phyloP scores from a whole-genome alignment of 2,113 vertebrate genomes.

The Cynopterus brachyotis region DNA sequence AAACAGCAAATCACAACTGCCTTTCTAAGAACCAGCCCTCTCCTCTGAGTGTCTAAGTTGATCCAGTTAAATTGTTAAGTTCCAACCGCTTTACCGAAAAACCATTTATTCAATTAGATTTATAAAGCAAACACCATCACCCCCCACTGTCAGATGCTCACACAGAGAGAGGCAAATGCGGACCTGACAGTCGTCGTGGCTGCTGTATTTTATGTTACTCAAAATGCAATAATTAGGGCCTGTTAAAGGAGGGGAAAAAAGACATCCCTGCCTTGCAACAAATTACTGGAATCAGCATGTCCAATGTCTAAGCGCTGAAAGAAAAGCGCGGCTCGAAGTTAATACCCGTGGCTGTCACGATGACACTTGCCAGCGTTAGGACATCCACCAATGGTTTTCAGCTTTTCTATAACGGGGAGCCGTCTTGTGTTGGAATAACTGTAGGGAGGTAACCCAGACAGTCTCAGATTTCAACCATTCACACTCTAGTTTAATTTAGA shows the following conservation, averaged over 20 bases:
- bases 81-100: slow-evolving; percentile 63
- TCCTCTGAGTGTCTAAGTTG: slow-evolving; percentile 69
- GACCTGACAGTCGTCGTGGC: slow-evolving; percentile 89
- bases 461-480: slow-evolving; percentile 32
- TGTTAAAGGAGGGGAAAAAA: slow-evolving; percentile 77
- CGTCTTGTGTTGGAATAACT: slow-evolving; percentile 45
- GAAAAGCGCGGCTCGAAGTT: slow-evolving; percentile 84
- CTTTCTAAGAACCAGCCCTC: slow-evolving; percentile 23
- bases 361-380: slow-evolving; percentile 85
- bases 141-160: slow-evolving; percentile 88
- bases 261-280: slow-evolving; percentile 79
- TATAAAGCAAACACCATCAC: slow-evolving; percentile 80
- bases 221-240: slow-evolving; percentile 93
- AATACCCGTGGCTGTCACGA: slow-evolving; percentile 86
- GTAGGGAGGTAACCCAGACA: slow-evolving; percentile 47
- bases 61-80: slow-evolving; percentile 65
- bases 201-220: slow-evolving; percentile 90
- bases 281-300: slow-evolving; percentile 81
- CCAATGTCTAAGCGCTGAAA: slow-evolving; percentile 79
- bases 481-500: not conserved
- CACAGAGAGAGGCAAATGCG: slow-evolving; percentile 81
- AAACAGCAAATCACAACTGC: not conserved
- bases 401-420: slow-evolving; percentile 67
- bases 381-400: slow-evolving; percentile 84
- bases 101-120: slow-evolving; percentile 73